Conservation (phyloP, 2,113 vertebrate species). For the Malurus melanocephalus region DNA sequence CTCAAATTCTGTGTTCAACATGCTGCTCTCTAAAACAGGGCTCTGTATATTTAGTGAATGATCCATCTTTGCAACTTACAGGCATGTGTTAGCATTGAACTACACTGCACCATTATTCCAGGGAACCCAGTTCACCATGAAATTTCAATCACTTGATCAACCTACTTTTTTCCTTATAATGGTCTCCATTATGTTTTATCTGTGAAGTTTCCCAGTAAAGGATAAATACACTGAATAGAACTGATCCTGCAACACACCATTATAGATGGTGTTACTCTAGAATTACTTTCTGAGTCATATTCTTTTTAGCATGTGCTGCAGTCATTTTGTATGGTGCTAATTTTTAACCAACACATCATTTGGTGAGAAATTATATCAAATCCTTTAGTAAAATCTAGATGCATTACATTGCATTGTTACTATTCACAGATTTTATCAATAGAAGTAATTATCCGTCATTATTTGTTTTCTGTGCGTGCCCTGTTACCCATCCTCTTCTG, state of each 20-base stretch:
- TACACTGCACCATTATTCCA: neutral
- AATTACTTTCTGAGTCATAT: slow-evolving; percentile 40
- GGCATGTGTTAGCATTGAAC: neutral
- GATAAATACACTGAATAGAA: slow-evolving; percentile 12
- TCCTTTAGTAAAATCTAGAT: slow-evolving; percentile 26
- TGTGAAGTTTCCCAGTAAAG: neutral
- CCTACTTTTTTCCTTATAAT: neutral
- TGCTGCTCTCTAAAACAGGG: neutral
- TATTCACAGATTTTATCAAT: slow-evolving; percentile 39
- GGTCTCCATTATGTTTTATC: neutral
- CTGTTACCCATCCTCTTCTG: neutral
- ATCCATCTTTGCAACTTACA: neutral
- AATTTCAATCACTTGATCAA: neutral
- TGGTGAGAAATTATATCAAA: slow-evolving; percentile 24
- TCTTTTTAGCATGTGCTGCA: slow-evolving; percentile 3
- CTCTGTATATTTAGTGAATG: neutral
- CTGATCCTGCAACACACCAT: neutral
- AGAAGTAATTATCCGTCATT: slow-evolving; percentile 36
- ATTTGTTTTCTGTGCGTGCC: slow-evolving; percentile 38
- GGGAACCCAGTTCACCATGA: neutral
- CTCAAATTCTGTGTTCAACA: neutral
- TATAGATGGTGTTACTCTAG: neutral
- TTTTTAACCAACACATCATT: slow-evolving; percentile 56
- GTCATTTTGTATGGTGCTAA: slow-evolving; percentile 52
- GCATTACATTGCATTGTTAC: slow-evolving; percentile 16